Conservation (phyloP, 2,113 vertebrate genomes). For the Bubo bubo region DNA sequence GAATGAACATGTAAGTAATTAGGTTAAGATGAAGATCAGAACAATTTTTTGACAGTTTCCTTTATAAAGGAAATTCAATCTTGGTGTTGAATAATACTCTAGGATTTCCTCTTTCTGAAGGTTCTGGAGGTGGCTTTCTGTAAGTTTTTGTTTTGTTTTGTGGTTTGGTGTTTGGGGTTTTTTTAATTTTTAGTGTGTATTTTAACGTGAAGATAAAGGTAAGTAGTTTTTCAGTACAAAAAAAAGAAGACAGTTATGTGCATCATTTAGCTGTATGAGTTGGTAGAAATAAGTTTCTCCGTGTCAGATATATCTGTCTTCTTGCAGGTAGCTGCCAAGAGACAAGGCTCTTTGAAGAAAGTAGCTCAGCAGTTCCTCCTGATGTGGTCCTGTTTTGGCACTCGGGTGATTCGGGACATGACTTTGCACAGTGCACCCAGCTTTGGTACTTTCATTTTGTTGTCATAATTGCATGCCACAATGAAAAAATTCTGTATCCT, state of each 20-base stretch:
- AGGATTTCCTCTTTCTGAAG: background rate
- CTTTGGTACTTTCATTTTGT: slow-evolving; percentile 85
- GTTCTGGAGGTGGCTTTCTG: background rate
- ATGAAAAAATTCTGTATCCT: background rate
- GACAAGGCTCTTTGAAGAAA: slow-evolving; percentile 93
- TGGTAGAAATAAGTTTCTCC: background rate
- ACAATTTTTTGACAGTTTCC: background rate
- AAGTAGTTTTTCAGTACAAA: background rate
- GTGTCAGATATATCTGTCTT: slow-evolving; percentile 33
- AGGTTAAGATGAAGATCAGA: background rate
- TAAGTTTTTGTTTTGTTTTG: background rate
- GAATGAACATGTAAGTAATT: background rate
- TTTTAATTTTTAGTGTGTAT: background rate
- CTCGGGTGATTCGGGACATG: slow-evolving; percentile 98
- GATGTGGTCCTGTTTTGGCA: slow-evolving; percentile 99
- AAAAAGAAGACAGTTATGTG: background rate
- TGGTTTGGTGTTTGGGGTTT: background rate
- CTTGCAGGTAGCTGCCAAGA: slow-evolving; percentile 92
- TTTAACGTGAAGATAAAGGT: background rate
- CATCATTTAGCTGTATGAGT: background rate
- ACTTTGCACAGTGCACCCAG: slow-evolving; percentile 98
- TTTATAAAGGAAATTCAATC: background rate
- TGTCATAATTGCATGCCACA: background rate
- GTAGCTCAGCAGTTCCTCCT: slow-evolving; percentile 97
- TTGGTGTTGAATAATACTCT: background rate